Evolutionary conservation across 2,113 vertebrate species (phyloP).

Genomic region (Triplophysa tibetana): DNA sequence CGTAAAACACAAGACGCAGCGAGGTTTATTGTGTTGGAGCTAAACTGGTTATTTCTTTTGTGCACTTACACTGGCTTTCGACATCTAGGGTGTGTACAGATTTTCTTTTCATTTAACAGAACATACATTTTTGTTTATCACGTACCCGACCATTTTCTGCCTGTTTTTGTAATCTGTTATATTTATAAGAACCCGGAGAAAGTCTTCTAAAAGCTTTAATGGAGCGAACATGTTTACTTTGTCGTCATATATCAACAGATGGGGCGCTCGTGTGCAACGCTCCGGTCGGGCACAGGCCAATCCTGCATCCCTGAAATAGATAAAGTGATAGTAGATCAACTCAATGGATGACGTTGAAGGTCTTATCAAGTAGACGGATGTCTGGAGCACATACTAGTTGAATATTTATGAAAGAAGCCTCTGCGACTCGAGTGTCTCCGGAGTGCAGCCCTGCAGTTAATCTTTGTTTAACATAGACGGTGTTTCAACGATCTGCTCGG

Average conservation of each 20-base stretch:
- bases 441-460: conserved; percentile 14
- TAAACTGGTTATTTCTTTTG: conserved; percentile 26
- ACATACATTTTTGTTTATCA: conserved; percentile 21
- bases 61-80: conserved; percentile 1
- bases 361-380: conserved; percentile 21
- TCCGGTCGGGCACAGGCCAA: not conserved
- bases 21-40: conserved; percentile 38
- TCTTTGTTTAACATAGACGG: conserved; percentile 34
- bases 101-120: not conserved
- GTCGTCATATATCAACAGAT: conserved; percentile 27
- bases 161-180: conserved; percentile 36
- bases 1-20: conserved; percentile 10
- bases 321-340: conserved; percentile 40
- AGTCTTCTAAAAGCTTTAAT: conserved; percentile 41
- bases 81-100: conserved; percentile 4
- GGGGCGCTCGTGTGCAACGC: conserved; percentile 10
- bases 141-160: not conserved
- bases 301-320: not conserved
- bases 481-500: conserved; percentile 39
- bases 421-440: not conserved
- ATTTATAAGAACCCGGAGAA: conserved; percentile 26
- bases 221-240: conserved; percentile 41
- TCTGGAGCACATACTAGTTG: conserved; percentile 5
- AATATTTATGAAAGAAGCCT: conserved; percentile 24
- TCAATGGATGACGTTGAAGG: conserved; percentile 27